Base-by-base conservation (phyloP, 2,888 invertebrate genomes). In the Melinopterus prodromus region DNA sequence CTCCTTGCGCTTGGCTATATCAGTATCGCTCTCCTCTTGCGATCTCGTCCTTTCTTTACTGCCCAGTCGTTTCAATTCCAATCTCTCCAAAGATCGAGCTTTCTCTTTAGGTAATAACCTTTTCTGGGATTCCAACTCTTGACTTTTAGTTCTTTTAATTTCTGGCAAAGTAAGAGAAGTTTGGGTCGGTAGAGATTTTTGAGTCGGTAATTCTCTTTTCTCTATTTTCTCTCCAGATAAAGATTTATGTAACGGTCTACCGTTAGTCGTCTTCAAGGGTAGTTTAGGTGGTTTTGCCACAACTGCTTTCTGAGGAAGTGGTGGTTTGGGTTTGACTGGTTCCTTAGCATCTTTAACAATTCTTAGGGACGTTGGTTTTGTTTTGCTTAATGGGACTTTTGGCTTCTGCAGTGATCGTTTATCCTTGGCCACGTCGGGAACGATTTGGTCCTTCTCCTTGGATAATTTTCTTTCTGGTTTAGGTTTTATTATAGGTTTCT, bases 21-120 rank as follows among this genome's bases (percentile, higher is more conserved):
- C 94, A 0, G 93, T 92, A 84, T 94, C 94, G 81, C 93, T 93
- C 83, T 94, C 94, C 86, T 94, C 94, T 87, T 93, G 94, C 0
- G 94, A 94, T 86, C 93, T 94, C 5, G 93, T 92, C 82, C 94
- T 91, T 87, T 94, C 94, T 84, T 92, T 93, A 85, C 92, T 93
- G 6, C 86, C 83, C 15, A 89, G 89, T 83, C 93, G 88, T 87
- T 91, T 92, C 0, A 92, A 86, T 85, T 93, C 93, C 88, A 93
- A 90, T 87, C 92, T 92, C 85, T 94, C 94, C 80, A 94, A 89
- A 0, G 94, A 94, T 84, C 93, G 93, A 0, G 94, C 93, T 82
- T 93, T 93, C 86, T 94, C 94, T 86, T 93, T 93, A 77, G 91
- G 90, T 37, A 86, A 89, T 89, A 88, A 91, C 76, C 90, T 89